Conservation (phyloP, 1,140 invertebrate species). For the Polypedilum vanderplanki region DNA sequence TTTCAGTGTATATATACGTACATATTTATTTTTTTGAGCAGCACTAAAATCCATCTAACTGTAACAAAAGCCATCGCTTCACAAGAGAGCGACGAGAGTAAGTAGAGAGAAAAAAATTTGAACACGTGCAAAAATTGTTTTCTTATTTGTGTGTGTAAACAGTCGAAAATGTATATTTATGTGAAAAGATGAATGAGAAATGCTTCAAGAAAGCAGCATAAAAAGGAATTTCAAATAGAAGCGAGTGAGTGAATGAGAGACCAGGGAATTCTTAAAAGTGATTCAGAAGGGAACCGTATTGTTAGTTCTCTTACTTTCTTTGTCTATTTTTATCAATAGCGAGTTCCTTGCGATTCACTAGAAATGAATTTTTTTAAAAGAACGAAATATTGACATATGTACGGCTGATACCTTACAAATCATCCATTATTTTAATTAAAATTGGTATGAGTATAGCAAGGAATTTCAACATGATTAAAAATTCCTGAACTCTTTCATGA, state of each 20-base stretch:
- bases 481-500: conserved; percentile 21
- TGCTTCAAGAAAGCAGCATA: conserved; percentile 9
- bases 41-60: conserved; percentile 16
- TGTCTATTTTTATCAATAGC: not conserved
- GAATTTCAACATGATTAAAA: not conserved
- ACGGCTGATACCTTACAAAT: conserved; percentile 25
- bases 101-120: not conserved
- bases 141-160: not conserved
- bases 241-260: not conserved
- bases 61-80: conserved; percentile 11
- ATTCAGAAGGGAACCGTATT: not conserved
- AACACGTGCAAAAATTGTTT: conserved; percentile 28
- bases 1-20: not conserved
- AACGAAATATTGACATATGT: conserved; percentile 22
- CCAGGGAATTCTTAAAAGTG: conserved; percentile 8
- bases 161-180: not conserved
- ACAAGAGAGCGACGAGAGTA: not conserved
- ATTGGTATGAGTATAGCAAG: not conserved
- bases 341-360: not conserved
- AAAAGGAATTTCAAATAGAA: conserved; percentile 11
- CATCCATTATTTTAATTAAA: conserved; percentile 26
- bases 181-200: conserved; percentile 1
- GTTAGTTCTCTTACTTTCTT: not conserved
- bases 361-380: not conserved
- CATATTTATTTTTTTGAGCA: not conserved